A percentile compares a stretch with the other conserved stretches of the same genome.
These are phyloP conservation scores for Andrena trimmerana DNA, from an alignment of 2,888 invertebrate genomes.

Conservation along the genomic window DNA sequence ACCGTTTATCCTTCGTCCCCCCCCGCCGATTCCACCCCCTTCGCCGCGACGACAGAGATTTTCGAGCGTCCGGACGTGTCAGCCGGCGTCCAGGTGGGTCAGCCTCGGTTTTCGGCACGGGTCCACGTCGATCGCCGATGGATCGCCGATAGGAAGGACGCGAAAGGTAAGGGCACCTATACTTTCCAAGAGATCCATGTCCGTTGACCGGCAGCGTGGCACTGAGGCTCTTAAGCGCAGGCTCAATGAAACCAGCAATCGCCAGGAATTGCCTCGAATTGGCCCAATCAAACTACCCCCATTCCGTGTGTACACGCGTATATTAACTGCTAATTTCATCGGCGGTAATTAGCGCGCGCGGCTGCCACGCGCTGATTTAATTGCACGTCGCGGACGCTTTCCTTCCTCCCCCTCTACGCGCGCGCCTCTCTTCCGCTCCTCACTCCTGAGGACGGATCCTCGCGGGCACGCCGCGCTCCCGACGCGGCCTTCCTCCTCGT, in stretches of 20 bases:
- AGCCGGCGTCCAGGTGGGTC: not conserved
- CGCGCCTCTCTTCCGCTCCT: constrained; percentile 27
- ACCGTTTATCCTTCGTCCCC: no score
- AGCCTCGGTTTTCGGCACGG: not conserved
- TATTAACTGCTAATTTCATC: constrained; percentile 85
- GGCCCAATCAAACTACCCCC: constrained; percentile 86
- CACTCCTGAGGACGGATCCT: constrained; percentile 4
- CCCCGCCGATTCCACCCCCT: no score
- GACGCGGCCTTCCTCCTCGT: constrained; percentile 24
- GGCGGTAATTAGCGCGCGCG: constrained; percentile 81
- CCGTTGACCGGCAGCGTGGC: constrained; percentile 82
- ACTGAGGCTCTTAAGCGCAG: constrained; percentile 82
- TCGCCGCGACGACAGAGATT: no score
- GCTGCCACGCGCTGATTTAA: constrained; percentile 66
- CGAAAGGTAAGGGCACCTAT: constrained; percentile 56
- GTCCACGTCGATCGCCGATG: constrained; percentile 2
- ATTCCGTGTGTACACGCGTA: constrained; percentile 83
- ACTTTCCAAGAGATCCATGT: constrained; percentile 80
- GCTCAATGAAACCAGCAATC: constrained; percentile 85
- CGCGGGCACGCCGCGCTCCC: constrained; percentile 4
- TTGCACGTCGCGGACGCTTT: constrained; percentile 49
- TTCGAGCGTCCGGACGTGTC: not conserved
- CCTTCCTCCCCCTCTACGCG: constrained; percentile 17
- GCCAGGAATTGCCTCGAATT: constrained; percentile 86
- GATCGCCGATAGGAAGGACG: constrained; percentile 27